Percentiles rank a stretch among this genome's conserved stretches.
phyloP scores from a whole-genome alignment of 1,140 invertebrate genomes.

The Globodera ellingtonae region DNA sequence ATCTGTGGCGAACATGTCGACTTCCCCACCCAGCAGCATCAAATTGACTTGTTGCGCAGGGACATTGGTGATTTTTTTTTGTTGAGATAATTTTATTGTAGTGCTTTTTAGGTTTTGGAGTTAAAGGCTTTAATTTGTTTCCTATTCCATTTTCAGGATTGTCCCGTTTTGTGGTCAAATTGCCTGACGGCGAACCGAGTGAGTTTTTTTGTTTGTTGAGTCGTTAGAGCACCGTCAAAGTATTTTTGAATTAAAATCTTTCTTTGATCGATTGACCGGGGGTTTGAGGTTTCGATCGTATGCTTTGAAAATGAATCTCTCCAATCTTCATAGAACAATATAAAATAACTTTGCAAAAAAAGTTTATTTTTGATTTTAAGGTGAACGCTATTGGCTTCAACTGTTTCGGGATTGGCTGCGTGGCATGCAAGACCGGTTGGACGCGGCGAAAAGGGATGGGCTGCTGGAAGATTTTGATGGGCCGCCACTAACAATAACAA shows the following conservation, averaged over 20 bases:
- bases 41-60: slow-evolving; percentile 89
- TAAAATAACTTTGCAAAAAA: background rate
- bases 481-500: no score
- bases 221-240: background rate
- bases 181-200: slow-evolving; percentile 45
- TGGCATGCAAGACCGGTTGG: slow-evolving; percentile 5
- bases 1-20: slow-evolving; percentile 88
- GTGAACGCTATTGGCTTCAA: slow-evolving; percentile 24
- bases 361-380: slow-evolving; percentile 3
- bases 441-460: background rate
- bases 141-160: slow-evolving; percentile 42
- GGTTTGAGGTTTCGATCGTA: no score
- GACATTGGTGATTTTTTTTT: slow-evolving; percentile 72
- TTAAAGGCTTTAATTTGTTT: no score
- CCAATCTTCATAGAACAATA: slow-evolving; percentile 27
- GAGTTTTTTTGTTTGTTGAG: background rate
- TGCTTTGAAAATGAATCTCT: slow-evolving; percentile 22
- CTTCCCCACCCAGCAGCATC: slow-evolving; percentile 88
- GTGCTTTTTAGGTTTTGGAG: background rate
- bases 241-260: slow-evolving; percentile 15
- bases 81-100: background rate
- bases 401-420: slow-evolving; percentile 19
- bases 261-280: slow-evolving; percentile 58
- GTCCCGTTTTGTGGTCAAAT: slow-evolving; percentile 61
- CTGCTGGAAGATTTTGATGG: background rate